phyloP scores from a whole-genome alignment of 2,888 invertebrate species.

The Eucriotettix oculatus region DNA sequence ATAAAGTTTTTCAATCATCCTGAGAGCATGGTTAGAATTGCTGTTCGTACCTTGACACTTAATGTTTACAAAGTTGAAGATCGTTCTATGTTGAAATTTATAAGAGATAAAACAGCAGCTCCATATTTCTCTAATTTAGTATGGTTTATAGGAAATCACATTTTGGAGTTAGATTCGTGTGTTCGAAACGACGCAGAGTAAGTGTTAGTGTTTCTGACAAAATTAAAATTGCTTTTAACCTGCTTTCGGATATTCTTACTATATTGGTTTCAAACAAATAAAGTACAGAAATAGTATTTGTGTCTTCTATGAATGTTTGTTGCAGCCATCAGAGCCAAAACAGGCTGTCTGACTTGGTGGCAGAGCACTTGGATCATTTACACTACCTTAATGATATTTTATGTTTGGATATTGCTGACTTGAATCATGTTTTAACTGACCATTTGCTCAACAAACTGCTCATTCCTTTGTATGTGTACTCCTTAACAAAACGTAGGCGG shows the following conservation, averaged over 20 bases:
- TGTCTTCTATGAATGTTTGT: constrained; percentile 15
- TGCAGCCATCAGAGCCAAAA: constrained; percentile 79
- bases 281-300: too few species aligned
- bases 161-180: constrained; percentile 86
- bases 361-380: constrained; percentile 91
- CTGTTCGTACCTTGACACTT: constrained; percentile 89
- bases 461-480: constrained; percentile 86
- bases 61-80: constrained; percentile 94
- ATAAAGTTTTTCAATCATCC: constrained; percentile 99
- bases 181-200: constrained; percentile 91
- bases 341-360: constrained; percentile 81
- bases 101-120: constrained; percentile 89
- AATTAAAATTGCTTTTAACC: background rate
- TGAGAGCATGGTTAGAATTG: constrained; percentile 98
- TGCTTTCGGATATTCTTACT: background rate
- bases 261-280: background rate
- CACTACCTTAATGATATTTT: constrained; percentile 96
- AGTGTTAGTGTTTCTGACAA: constrained; percentile 26
- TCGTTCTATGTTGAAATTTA: constrained; percentile 86
- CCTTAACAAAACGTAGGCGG: constrained; percentile 39
- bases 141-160: constrained; percentile 97
- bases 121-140: constrained; percentile 98
- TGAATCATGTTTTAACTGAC: constrained; percentile 87
- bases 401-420: constrained; percentile 73
- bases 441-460: constrained; percentile 84